A percentile compares a stretch with the other conserved stretches of the same genome.
Evolutionary conservation across 2,113 vertebrate genomes (phyloP).

Genomic region (Diadophis punctatus): DNA sequence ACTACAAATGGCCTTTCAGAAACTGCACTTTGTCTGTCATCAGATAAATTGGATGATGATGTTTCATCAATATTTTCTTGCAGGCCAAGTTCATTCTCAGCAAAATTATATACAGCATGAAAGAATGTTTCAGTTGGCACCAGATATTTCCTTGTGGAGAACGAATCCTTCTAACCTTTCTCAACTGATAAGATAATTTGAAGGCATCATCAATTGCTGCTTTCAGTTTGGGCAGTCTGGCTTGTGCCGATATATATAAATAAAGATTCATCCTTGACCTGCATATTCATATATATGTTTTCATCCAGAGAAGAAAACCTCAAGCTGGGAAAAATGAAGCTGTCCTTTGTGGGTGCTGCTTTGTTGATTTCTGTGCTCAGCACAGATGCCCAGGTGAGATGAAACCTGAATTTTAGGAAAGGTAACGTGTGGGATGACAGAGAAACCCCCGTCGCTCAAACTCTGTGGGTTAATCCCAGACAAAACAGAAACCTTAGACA

Average conservation of each 20-base stretch:
- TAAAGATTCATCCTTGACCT: not conserved
- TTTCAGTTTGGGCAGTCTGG: not conserved
- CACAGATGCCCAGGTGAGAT: not conserved
- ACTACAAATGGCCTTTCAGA: not conserved
- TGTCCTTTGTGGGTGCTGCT: not conserved
- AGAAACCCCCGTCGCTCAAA: not conserved
- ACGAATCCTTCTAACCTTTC: not conserved
- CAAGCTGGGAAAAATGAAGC: not conserved
- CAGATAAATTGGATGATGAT: not conserved
- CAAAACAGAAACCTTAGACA: not conserved
- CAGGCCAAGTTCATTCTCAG: not conserved
- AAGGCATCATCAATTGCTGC: not conserved
- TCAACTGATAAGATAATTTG: not conserved
- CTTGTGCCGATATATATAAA: not conserved
- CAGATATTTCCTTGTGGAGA: not conserved
- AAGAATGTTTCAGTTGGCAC: not conserved
- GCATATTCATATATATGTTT: not conserved
- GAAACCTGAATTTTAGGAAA: not conserved
- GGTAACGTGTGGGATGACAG: too few relatives aligned
- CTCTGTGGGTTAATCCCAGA: not conserved
- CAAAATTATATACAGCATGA: too few relatives aligned
- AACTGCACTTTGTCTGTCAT: not conserved
- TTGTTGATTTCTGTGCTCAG: not conserved
- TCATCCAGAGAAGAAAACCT: not conserved
- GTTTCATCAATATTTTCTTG: not conserved